Base-by-base conservation (phyloP, 1,140 invertebrate species). In the Leptonema lineaticorne region DNA sequence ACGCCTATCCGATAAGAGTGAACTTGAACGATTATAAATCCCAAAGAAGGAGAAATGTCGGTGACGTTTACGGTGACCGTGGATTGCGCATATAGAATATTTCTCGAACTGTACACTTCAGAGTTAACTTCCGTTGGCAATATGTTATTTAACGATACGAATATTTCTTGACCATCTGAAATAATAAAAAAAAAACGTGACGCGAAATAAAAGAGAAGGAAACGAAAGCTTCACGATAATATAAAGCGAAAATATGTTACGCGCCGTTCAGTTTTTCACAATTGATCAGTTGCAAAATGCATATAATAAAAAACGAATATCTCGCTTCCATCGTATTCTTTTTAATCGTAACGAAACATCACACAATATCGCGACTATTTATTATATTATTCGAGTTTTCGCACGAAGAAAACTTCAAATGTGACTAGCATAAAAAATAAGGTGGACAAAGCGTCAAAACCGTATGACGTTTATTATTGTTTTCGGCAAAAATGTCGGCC, bases 1-100 rank as follows among this genome's bases (percentile, higher is more conserved):
- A 88, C 72, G 76, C 85, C 83, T 27, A 81, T 69, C 14, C 79
- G 63, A 69, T 84, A 82, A 20, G 80, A 76, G 74, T 89, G 87
- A 48, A 81, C 77, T 82, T 89, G 86, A 28, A 85, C 69, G 9
- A 88, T 75, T 30, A 87, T 75, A 78, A 87, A 89, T 58, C 74
- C 74, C 26, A 81, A 2, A 6, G 11, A 73, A 11, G 45, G 30
- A 24, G 80, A 79, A 70, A 83, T 77, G 69, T 83, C 77, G n/a
- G 65, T 74, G 14, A 86, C 73, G 27, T 74, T 70, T 59, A 86
- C 75, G 5, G 58, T 66, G 16, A 22, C 22, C 1, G 59, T 62
- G 5, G 59, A 45, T 7, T 2, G 20, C 14, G 18, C 2, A 26
- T 5, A 24, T n/a, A 62, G 7, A 3, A 2, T 45, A 9, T 4